Evolutionary conservation across 2,113 vertebrate species (phyloP), one percentile per base, ranked within the genome.

Genomic region (Ophthalmolycus amberensis): DNA sequence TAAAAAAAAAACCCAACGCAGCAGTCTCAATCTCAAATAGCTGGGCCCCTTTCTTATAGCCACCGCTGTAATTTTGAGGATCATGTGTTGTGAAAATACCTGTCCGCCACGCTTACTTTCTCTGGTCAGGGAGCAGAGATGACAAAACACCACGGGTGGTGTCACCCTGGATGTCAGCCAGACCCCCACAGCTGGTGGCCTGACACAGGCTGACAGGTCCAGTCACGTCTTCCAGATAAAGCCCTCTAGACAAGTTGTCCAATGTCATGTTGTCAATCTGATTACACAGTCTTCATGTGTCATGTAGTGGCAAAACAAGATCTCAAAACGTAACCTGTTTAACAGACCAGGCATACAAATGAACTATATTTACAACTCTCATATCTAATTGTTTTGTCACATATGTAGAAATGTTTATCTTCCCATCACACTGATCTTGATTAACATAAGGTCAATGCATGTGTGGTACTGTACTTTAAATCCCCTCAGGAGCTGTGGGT

Each of bases 121-220:
- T 64, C 71, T 83, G 73, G 63, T 82, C 50, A 85, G 84, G 72
- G 79, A 90, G 67, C 80, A 71, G 82, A 77, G 84, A 90, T 88
- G 92, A 93, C 92, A 91, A 92, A 93, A 91, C 90, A 93, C 89
- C 94, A 93, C 87, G 90, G 93, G 92, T 94, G 88, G 89, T 92
- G 92, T 93, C 94, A 93, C 87, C 82, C 86, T 88, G 85, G 79
- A 91, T 90, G 89, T 92, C 91, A 89, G 86, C 84, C 88, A 40
- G 87, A 71, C 86, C 92, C 85, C 83, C 79, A 81, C 90, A 90
- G 87, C 93, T 90, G 90, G 89, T 90, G 93, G 90, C 76, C 80
- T 90, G 91, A 95, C 92, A 89, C 58, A 63, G 90, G 77, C 71
- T 93, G 94, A 93, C 94, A 94, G 94, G 83, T 91, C 89, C 79